Conservation (phyloP, 2,888 invertebrate species). For the Petrolisthes cinctipes region DNA sequence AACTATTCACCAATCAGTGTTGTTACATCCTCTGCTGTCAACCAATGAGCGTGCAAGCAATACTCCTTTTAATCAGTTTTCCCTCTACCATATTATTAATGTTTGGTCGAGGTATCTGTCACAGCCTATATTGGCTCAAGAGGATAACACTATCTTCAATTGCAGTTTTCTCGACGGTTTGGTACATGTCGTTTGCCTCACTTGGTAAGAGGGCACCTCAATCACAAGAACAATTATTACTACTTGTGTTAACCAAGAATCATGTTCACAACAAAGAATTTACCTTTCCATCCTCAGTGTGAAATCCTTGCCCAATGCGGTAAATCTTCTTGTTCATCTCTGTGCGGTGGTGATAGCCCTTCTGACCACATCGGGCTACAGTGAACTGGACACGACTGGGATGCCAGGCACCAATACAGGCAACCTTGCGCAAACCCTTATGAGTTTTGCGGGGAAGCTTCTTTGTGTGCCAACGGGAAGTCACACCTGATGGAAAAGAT, state of each 20-base stretch:
- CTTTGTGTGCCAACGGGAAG: constrained; percentile 99
- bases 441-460: constrained; percentile 99
- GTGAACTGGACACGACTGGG: constrained; percentile 98
- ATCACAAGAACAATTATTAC: neutral
- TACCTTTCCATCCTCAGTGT: constrained; percentile 75
- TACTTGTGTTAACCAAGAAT: neutral
- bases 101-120: too few relatives aligned
- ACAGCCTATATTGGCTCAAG: too few relatives aligned
- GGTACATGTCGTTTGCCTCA: too few relatives aligned
- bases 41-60: too few relatives aligned
- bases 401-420: constrained; percentile 99
- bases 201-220: neutral
- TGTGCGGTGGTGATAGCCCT: constrained; percentile 99
- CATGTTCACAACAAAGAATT: neutral
- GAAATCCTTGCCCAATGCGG: constrained; percentile 86
- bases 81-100: too few relatives aligned
- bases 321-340: constrained; percentile 99
- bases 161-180: too few relatives aligned
- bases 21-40: too few relatives aligned
- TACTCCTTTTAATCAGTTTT: too few relatives aligned
- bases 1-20: too few relatives aligned
- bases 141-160: too few relatives aligned
- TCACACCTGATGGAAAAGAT: constrained; percentile 81
- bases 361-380: constrained; percentile 99
- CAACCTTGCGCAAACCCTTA: constrained; percentile 99